Evolutionary conservation across 1,140 invertebrate species (phyloP).

Genomic region (Papilio helenus): DNA sequence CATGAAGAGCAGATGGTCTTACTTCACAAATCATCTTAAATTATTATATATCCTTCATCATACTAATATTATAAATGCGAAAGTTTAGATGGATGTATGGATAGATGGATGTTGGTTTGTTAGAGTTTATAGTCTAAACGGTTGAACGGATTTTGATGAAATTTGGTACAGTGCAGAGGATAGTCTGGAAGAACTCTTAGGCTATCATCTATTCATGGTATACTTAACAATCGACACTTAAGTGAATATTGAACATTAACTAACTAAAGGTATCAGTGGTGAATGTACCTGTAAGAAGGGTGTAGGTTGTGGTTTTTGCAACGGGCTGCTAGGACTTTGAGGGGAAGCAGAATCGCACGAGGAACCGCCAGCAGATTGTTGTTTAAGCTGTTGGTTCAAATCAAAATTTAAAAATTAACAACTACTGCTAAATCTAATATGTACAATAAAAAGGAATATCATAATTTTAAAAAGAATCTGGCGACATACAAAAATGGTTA

Average conservation of each 20-base stretch:
- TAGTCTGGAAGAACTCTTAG: too few species aligned
- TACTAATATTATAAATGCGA: too few species aligned
- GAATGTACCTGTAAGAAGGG: conserved; percentile 70
- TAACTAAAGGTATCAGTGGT: conserved; percentile 2
- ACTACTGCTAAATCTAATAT: background rate
- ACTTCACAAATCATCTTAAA: too few species aligned
- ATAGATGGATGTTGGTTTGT: too few species aligned
- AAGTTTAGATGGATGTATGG: too few species aligned
- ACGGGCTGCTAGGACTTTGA: conserved; percentile 79
- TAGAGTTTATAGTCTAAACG: too few species aligned
- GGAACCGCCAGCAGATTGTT: conserved; percentile 73
- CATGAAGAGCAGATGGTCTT: too few species aligned
- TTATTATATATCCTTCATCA: too few species aligned
- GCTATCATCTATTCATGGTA: background rate
- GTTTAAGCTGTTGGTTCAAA: conserved; percentile 67
- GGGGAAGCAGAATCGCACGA: conserved; percentile 80
- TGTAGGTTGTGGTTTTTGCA: conserved; percentile 74
- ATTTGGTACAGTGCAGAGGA: too few species aligned
- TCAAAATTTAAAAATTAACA: background rate
- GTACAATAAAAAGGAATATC: background rate
- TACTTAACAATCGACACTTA: background rate
- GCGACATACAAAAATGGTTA: conserved; percentile 13
- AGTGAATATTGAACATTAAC: background rate
- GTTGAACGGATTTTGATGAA: too few species aligned
- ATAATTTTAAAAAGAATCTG: background rate